A percentile compares a stretch with the other conserved stretches of the same genome.
Conservation (phyloP, 2,113 vertebrate species). For the Dendrocopos noguchii region DNA sequence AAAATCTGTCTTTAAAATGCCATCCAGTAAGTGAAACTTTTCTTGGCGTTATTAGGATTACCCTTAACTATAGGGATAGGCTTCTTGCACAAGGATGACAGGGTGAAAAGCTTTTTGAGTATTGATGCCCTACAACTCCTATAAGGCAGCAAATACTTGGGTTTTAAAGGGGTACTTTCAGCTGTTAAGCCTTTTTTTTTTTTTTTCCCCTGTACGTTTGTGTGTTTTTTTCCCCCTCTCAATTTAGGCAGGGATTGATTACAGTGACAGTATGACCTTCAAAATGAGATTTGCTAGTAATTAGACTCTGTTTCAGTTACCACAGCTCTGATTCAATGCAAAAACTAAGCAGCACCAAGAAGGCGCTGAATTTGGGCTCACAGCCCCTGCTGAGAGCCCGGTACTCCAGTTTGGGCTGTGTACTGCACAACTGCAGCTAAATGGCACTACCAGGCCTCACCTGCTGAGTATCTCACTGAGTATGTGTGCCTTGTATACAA, state of each 20-base stretch:
- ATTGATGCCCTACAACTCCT: not conserved
- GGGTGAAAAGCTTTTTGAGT: not conserved
- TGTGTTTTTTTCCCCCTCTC: not conserved
- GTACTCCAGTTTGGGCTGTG: not conserved
- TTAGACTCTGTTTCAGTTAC: not conserved
- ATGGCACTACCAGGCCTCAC: not conserved
- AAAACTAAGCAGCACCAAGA: not conserved
- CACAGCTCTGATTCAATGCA: not conserved
- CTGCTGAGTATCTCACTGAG: not conserved
- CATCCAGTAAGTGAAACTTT: not conserved
- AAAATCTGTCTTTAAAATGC: not conserved
- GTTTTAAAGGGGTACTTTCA: not conserved
- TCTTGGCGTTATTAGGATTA: not conserved
- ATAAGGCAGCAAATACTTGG: not conserved
- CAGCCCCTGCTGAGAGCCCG: not conserved
- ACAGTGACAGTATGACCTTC: not conserved
- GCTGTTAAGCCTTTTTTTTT: not conserved
- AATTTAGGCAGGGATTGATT: not conserved
- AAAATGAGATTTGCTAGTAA: not conserved
- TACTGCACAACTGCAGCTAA: rapidly evolving
- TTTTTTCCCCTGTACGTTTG: rapidly evolving
- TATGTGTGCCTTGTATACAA: not conserved
- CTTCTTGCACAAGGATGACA: not conserved
- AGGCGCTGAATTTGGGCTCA: not conserved
- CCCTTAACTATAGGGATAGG: not conserved